Percentiles rank a stretch among this genome's conserved stretches.
Conservation (phyloP, 2,888 invertebrate genomes). For the Spisula subtruncata region DNA sequence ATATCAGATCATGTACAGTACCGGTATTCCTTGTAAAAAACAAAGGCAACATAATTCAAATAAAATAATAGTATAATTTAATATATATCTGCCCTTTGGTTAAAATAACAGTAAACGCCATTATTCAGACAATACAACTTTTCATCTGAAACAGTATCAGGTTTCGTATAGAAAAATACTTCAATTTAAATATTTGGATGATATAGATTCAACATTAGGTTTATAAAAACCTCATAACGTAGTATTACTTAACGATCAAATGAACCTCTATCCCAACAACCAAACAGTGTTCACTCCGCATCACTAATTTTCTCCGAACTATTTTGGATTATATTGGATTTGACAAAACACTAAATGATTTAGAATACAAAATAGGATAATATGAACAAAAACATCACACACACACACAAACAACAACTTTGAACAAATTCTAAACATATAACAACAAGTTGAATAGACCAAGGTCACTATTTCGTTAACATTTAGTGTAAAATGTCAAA, state of each 20-base stretch:
- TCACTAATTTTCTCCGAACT: too few species aligned
- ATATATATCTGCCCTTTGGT: constrained; percentile 20
- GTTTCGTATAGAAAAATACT: too few species aligned
- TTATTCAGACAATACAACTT: not conserved
- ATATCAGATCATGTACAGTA: not conserved
- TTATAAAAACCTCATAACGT: too few species aligned
- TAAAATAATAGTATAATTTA: not conserved
- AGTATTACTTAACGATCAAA: too few species aligned
- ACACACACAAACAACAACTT: constrained; percentile 11
- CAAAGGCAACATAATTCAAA: not conserved
- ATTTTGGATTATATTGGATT: too few species aligned
- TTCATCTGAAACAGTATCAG: not conserved
- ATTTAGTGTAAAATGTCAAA: not conserved
- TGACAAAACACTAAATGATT: not conserved
- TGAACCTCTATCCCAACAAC: too few species aligned
- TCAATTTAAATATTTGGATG: too few species aligned
- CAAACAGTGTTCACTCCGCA: too few species aligned
- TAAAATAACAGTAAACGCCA: not conserved
- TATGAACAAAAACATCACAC: not conserved
- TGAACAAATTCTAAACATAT: constrained; percentile 10
- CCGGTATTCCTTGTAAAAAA: constrained; percentile 6
- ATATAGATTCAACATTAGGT: too few species aligned
- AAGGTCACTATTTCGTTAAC: not conserved
- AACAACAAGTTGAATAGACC: not conserved
- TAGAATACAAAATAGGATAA: not conserved